phyloP scores from a whole-genome alignment of 1,140 invertebrate genomes.

The Aricia agestis region DNA sequence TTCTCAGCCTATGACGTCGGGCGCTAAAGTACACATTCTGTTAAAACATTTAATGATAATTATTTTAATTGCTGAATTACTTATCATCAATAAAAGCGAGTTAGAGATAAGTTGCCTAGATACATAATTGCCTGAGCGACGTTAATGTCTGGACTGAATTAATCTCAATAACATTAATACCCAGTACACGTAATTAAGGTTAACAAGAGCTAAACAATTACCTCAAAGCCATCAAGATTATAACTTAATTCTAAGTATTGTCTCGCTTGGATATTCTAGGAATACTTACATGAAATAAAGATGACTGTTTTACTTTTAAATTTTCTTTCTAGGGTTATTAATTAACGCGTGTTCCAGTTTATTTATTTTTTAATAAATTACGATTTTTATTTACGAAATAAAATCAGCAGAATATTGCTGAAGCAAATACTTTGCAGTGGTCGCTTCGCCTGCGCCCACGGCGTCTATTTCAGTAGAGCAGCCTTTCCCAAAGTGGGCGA shows the following conservation, averaged over 20 bases:
- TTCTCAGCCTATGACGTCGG: no score
- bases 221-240: neutral
- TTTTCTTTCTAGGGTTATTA: no score
- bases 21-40: no score
- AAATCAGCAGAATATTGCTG: no score
- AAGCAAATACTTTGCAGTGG: no score
- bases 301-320: neutral
- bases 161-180: constrained; percentile 18
- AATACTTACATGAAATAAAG: neutral
- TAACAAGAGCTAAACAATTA: constrained; percentile 5
- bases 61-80: neutral
- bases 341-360: no score
- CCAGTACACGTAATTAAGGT: neutral
- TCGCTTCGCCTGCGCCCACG: neutral
- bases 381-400: no score
- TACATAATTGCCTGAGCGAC: neutral
- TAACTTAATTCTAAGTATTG: neutral
- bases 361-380: no score
- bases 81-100: neutral
- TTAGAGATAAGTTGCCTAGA: neutral
- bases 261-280: neutral
- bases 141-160: constrained; percentile 1
- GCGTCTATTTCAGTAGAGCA: neutral
- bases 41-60: no score
- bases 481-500: no score